A percentile compares a stretch with the other conserved stretches of the same genome.
Conservation (phyloP, 2,888 invertebrate genomes). For the Frankliniella fusca region DNA sequence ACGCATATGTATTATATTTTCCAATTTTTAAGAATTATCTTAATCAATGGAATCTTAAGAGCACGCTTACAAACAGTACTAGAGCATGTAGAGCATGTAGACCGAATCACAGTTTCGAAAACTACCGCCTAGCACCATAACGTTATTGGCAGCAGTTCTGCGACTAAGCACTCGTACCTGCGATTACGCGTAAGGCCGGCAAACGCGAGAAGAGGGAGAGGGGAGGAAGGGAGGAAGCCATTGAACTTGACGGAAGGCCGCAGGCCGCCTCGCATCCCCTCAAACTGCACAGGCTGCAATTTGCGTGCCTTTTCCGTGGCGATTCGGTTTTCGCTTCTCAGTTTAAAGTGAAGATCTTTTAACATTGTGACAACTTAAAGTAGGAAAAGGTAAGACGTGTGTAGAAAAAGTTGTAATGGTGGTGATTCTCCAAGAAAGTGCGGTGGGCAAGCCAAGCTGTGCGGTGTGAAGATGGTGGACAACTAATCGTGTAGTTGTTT, state of each 20-base stretch:
- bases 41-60: too few species aligned
- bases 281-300: not conserved
- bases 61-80: too few species aligned
- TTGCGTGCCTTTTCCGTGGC: not conserved
- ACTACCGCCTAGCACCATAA: too few species aligned
- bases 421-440: not conserved
- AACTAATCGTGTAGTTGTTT: constrained; percentile 20
- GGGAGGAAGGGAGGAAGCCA: not conserved
- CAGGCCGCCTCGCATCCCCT: not conserved
- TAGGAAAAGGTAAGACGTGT: constrained; percentile 20
- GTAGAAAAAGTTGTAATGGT: not conserved
- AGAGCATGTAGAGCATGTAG: too few species aligned
- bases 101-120: too few species aligned
- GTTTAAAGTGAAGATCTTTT: not conserved
- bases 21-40: too few species aligned
- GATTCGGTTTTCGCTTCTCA: not conserved
- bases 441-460: not conserved
- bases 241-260: not conserved
- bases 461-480: constrained; percentile 5
- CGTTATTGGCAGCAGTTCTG: too few species aligned
- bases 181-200: too few species aligned
- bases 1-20: too few species aligned
- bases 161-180: too few species aligned
- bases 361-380: not conserved
- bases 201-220: not conserved